Base-by-base conservation (phyloP, 1,140 invertebrate species). In the Dendrolimus punctatus region DNA sequence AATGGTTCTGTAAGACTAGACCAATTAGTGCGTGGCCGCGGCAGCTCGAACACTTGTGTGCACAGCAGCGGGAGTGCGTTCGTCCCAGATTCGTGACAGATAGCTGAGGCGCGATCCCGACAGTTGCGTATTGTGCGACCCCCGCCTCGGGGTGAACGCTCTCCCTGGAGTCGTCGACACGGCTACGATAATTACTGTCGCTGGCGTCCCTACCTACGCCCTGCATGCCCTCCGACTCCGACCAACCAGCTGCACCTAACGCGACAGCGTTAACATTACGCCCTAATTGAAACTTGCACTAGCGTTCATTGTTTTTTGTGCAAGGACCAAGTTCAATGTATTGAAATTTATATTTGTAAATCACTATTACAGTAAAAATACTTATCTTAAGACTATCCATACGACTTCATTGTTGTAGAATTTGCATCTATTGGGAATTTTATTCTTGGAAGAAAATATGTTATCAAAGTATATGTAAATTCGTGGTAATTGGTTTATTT, bases 151-250 rank as follows among this genome's bases (percentile, higher is more conserved):
- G 78, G 78, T 81, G 74, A 81, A 81, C 67, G 78, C 61, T 77
- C 76, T 68, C 66, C 58, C 63, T 46, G 60, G 74, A 81, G 76
- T 81, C 76, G 76, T 66, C 76, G 78, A 79, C 78, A 76, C 70
- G 62, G 56, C 60, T 58, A 64, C 68, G 74, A 79, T 82, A 82
- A 82, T 82, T 82, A 80, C 74, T 74, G 73, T 76, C 78, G 70
- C 72, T 67, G 63, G 58, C 58, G 62, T 64, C 66, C 64, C 68
- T 66, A 66, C 68, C 69, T 75, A 66, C 69, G 60, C 63, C 56
- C 59, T 55, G 58, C 54, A 55, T 55, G 66, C 66, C 68, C 68
- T 76, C 57, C 66, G 61, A 72, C 23, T 23, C 23, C 23, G 23
- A 23, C 23, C 23, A 23, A 23, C 63, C 66, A 63, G 57, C 57